phyloP scores from a whole-genome alignment of 2,797 vertebrate species.

The Schizopygopsis malacanthus region DNA sequence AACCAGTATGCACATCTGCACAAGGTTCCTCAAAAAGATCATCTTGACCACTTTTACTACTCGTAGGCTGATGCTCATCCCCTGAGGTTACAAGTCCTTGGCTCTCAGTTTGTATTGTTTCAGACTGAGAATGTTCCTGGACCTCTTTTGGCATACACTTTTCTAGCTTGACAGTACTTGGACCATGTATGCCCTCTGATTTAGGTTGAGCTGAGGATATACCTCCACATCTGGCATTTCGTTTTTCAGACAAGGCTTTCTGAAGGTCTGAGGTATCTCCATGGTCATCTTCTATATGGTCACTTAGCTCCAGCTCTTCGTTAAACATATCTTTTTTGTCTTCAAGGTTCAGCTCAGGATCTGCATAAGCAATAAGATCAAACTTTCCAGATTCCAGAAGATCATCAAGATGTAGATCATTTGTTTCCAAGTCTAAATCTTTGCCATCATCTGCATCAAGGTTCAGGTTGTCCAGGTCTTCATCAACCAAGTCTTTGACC shows the following conservation, averaged over 20 bases:
- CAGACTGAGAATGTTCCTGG: constrained; percentile 56
- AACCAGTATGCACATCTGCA: constrained; percentile 71
- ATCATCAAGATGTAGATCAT: constrained; percentile 95
- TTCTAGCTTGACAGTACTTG: constrained; percentile 77
- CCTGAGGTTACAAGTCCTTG: constrained; percentile 60
- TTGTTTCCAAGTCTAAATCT: constrained; percentile 90
- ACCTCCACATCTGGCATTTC: constrained; percentile 55
- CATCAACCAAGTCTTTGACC: constrained; percentile 96
- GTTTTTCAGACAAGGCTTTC: constrained; percentile 59
- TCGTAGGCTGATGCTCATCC: constrained; percentile 54
- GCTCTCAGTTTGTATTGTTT: constrained; percentile 68
- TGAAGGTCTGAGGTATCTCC: constrained; percentile 72
- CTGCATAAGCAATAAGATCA: constrained; percentile 96
- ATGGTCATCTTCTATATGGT: constrained; percentile 85
- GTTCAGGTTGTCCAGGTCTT: constrained; percentile 92
- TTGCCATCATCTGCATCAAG: constrained; percentile 94
- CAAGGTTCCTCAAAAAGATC: constrained; percentile 65
- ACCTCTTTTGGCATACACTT: constrained; percentile 65
- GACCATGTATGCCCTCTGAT: constrained; percentile 70
- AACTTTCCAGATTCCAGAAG: constrained; percentile 93
- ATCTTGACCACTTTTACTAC: constrained; percentile 61
- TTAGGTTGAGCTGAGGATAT: constrained; percentile 59
- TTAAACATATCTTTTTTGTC: constrained; percentile 98
- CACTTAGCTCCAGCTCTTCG: constrained; percentile 91
- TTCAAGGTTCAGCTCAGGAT: constrained; percentile 92